Evolutionary conservation across 2,888 invertebrate species (phyloP).

Genomic region (Gisinianus flammeolus): DNA sequence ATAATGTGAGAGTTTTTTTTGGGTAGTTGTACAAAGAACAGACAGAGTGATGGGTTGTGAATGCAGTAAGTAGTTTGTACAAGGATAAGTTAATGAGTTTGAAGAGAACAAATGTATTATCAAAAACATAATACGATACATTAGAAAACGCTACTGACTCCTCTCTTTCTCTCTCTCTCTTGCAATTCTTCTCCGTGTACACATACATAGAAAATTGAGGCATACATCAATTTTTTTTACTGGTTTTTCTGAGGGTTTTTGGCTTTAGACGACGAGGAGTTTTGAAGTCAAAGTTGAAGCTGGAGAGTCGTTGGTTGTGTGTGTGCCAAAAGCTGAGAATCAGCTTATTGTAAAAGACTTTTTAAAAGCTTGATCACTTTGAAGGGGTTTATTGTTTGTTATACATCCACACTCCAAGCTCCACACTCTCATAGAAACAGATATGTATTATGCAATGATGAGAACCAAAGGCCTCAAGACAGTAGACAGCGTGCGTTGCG

Average conservation of each 20-base stretch:
- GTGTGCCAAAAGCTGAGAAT: conserved; percentile 30
- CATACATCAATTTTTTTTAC: conserved; percentile 6
- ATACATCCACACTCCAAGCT: too few relatives aligned
- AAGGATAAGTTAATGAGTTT: neutral
- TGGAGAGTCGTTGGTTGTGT: too few relatives aligned
- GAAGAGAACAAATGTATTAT: neutral
- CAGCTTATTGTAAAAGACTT: conserved; percentile 39
- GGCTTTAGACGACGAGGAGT: too few relatives aligned
- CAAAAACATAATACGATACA: neutral
- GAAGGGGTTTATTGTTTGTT: conserved; percentile 41
- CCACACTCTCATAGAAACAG: too few relatives aligned
- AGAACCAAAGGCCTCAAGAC: too few relatives aligned
- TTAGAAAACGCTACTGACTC: neutral
- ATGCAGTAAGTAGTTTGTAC: too few relatives aligned
- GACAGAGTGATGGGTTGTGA: too few relatives aligned
- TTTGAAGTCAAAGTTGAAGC: too few relatives aligned
- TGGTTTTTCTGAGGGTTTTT: conserved; percentile 6
- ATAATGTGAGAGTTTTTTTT: too few relatives aligned
- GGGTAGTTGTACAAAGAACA: too few relatives aligned
- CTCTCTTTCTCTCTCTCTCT: neutral
- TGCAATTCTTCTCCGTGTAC: neutral
- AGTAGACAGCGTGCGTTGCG: too few relatives aligned
- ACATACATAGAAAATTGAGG: neutral
- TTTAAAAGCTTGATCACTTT: conserved; percentile 43
- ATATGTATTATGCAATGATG: too few relatives aligned